Base-by-base conservation (phyloP, 2,113 vertebrate species). In the Crotalus horridus region DNA sequence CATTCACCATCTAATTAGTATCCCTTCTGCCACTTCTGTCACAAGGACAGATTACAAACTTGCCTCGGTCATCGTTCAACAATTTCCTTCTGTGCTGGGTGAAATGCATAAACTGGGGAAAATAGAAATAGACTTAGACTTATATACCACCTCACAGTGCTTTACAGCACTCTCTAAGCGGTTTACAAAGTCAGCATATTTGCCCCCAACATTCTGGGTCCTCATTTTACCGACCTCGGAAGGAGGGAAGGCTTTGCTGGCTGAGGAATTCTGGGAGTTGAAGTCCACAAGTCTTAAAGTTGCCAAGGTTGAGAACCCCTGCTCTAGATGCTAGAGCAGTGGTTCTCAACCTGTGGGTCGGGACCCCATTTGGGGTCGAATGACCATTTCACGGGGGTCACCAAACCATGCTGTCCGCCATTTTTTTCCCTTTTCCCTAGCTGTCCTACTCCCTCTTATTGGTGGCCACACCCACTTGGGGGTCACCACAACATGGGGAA, bases 1-100 rank as follows among this genome's bases (percentile, higher is more conserved):
- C 98, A 98, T 98, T 98, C 98, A 98, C 97, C 97, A 97, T 97
- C 98, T 98, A 98, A 98, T 98, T 98, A 98, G 98, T 97, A 96
- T 97, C 98, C 97, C 97, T 98, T 98, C 97, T 98, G 97, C 97
- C 96, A 96, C 97, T 97, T 96, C 96, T 97, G 97, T 97, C 94
- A 24, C 97, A 97, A 98, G 97, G 97, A 98, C 97, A 98, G 97
- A 97, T 98, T 98, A 97, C 97, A 96, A 97, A 97, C 97, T 96
- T 90, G 96, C 96, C 97, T 96, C 91, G 95, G 97, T 97, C 97
- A 98, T 98, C 97, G 96, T 97, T 98, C 97, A 98, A 97, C 91
- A 96, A 97, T 97, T 97, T 95, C 96, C 94, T 90, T 97, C 97
- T 95, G 97, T 97, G 98, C 96, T 94, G 97, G 98, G 96, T 96